Conservation (phyloP, 2,797 vertebrate genomes). For the Thaleichthys pacificus region DNA sequence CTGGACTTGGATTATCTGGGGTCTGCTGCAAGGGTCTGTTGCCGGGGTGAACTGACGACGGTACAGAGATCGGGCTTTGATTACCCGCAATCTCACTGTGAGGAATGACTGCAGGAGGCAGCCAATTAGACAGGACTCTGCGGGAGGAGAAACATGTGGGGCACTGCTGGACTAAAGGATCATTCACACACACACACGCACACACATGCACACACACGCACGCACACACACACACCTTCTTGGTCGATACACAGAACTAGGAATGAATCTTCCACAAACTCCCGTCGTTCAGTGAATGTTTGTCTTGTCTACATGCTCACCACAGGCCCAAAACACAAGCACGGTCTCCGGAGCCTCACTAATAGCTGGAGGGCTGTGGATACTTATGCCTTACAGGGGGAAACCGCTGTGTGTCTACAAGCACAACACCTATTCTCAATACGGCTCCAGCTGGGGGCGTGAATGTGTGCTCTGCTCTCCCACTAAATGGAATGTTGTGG, state of each 20-base stretch:
- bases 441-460: constrained; percentile 17
- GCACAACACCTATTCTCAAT: constrained; percentile 29
- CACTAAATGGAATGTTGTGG: not conserved
- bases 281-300: too few species aligned
- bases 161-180: constrained; percentile 11
- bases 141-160: constrained; percentile 15
- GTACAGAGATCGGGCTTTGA: constrained; percentile 48
- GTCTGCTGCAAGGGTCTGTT: constrained; percentile 22
- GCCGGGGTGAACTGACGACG: constrained; percentile 8
- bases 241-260: too few species aligned
- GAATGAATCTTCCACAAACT: too few species aligned
- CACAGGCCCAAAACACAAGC: constrained; percentile 1
- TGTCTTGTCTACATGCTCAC: not conserved
- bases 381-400: constrained; percentile 19
- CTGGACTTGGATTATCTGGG: constrained; percentile 18
- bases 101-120: constrained; percentile 35
- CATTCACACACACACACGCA: not conserved
- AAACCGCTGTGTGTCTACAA: constrained; percentile 21
- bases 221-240: not conserved
- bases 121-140: constrained; percentile 31
- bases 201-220: not conserved
- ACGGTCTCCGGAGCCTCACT: constrained; percentile 5
- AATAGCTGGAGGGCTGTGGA: constrained; percentile 25
- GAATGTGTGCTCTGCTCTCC: not conserved
- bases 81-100: constrained; percentile 46